Evolutionary conservation across 2,113 vertebrate species (phyloP).

Genomic region (Aepyceros melampus): DNA sequence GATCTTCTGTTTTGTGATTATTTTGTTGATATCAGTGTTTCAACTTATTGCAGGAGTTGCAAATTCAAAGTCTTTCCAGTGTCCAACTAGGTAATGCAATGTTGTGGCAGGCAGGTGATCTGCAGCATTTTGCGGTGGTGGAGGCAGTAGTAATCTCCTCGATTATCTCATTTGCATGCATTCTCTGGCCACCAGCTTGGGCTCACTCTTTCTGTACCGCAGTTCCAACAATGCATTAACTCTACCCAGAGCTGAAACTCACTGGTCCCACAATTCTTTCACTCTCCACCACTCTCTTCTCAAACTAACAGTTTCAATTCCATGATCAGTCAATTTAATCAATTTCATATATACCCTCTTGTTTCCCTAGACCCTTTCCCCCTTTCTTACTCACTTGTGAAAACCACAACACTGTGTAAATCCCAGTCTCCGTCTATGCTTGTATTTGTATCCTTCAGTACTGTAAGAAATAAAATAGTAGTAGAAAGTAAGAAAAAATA

Average conservation of each 20-base stretch:
- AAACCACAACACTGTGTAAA: not conserved
- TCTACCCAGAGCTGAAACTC: not conserved
- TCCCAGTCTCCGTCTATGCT: not conserved
- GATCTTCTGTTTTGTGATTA: not conserved
- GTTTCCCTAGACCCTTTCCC: not conserved
- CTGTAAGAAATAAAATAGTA: not conserved
- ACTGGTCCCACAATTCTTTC: not conserved
- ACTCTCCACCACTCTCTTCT: not conserved
- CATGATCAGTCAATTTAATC: not conserved
- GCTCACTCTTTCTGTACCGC: not conserved
- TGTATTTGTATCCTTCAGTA: not conserved
- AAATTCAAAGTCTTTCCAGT: not conserved
- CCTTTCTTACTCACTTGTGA: not conserved
- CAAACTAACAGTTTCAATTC: not conserved
- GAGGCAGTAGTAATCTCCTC: not conserved
- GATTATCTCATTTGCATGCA: not conserved
- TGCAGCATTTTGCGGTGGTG: not conserved
- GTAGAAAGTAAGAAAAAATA: not conserved
- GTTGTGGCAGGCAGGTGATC: not conserved
- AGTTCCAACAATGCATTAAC: not conserved
- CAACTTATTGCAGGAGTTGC: not conserved
- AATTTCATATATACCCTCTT: not conserved
- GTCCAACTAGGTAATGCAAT: not conserved
- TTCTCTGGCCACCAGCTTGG: not conserved
- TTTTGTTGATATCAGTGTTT: slow-evolving; percentile 15